Conservation (phyloP, 2,797 vertebrate species). For the Tragelaphus oryx region DNA sequence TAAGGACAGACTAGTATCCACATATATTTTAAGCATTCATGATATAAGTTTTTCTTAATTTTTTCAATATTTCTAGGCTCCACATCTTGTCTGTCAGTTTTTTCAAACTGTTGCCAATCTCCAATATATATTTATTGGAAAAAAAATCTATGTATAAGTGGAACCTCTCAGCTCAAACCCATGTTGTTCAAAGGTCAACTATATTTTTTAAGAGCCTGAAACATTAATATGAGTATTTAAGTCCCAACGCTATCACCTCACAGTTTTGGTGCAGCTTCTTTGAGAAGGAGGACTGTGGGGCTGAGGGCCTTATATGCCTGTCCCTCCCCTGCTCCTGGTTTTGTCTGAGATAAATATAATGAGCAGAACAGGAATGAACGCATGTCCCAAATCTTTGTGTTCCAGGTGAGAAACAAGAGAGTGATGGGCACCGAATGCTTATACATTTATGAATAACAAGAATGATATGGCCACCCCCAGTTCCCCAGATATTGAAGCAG, state of each 20-base stretch:
- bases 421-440: accelerated
- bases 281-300: not conserved
- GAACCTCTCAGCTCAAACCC: not conserved
- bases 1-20: not conserved
- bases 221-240: not conserved
- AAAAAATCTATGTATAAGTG: not conserved
- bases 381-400: not conserved
- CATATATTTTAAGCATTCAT: not conserved
- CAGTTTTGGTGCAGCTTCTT: not conserved
- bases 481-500: not conserved
- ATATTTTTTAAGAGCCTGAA: not conserved
- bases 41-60: not conserved
- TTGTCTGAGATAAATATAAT: not conserved
- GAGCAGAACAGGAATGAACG: not conserved
- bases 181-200: not conserved
- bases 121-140: not conserved
- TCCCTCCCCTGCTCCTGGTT: not conserved
- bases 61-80: not conserved
- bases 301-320: not conserved
- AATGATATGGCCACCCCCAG: not conserved
- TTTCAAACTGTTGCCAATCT: not conserved
- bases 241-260: not conserved
- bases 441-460: not conserved
- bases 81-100: not conserved
- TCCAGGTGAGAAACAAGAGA: not conserved